Evolutionary conservation across 2,113 vertebrate species (phyloP).

Genomic region (Chionis minor): DNA sequence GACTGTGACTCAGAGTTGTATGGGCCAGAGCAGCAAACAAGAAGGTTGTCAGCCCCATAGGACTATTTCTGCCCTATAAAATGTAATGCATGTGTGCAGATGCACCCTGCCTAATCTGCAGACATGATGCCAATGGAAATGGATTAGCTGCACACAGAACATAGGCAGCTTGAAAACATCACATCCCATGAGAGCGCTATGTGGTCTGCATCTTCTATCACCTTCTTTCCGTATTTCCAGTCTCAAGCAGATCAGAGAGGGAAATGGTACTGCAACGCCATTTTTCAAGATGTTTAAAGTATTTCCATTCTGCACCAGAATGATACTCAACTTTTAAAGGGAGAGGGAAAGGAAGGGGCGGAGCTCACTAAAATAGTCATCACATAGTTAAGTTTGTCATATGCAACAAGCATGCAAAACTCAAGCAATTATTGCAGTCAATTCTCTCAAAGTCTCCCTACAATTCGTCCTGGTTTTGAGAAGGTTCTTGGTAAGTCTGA

Average conservation of each 20-base stretch:
- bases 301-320: not conserved
- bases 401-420: not conserved
- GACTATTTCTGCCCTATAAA: not conserved
- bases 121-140: not conserved
- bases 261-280: not conserved
- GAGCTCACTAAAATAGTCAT: not conserved
- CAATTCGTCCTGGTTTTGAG: not conserved
- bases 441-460: not conserved
- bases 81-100: rapidly evolving
- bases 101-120: not conserved
- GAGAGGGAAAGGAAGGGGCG: not conserved
- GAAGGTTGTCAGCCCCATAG: not conserved
- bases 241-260: not conserved
- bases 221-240: not conserved
- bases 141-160: not conserved
- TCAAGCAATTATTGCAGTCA: not conserved
- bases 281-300: not conserved
- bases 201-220: not conserved
- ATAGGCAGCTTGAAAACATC: not conserved
- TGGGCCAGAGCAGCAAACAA: not conserved
- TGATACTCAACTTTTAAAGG: not conserved
- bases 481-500: not conserved
- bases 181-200: not conserved
- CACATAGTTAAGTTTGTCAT: not conserved
- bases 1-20: not conserved